Evolutionary conservation across 1,140 invertebrate genomes (phyloP).

Genomic region (Heliconius nattereri): DNA sequence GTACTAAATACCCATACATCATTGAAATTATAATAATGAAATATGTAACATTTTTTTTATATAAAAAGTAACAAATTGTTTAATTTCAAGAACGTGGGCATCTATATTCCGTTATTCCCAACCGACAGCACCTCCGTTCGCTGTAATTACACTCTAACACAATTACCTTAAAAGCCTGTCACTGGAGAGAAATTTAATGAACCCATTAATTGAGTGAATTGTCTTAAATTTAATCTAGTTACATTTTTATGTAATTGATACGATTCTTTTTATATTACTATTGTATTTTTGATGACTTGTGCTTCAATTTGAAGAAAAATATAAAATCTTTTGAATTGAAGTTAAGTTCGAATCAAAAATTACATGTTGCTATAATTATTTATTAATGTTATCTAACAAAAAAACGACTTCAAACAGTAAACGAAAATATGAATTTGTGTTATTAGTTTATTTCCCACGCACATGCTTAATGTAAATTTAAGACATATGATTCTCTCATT

Average conservation of each 20-base stretch:
- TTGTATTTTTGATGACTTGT: not conserved
- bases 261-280: not conserved
- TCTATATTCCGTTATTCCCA: conserved; percentile 37
- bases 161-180: conserved; percentile 79
- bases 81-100: conserved; percentile 13
- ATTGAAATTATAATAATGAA: not conserved
- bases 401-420: no score
- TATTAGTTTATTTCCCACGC: no score
- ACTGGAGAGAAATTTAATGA: conserved; percentile 75
- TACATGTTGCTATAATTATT: no score
- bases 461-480: no score
- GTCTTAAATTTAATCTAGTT: conserved; percentile 45
- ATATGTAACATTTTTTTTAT: not conserved
- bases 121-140: conserved; percentile 35
- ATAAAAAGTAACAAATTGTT: not conserved
- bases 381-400: no score
- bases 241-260: conserved; percentile 12
- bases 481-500: no score
- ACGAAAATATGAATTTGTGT: no score
- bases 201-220: conserved; percentile 72
- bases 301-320: no score
- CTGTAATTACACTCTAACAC: conserved; percentile 68
- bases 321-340: no score
- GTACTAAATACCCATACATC: no score
- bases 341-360: no score